Percentiles rank a stretch among this genome's conserved stretches.
Evolutionary conservation across 2,797 vertebrate genomes (phyloP).

Genomic region (Xyrichtys novacula): DNA sequence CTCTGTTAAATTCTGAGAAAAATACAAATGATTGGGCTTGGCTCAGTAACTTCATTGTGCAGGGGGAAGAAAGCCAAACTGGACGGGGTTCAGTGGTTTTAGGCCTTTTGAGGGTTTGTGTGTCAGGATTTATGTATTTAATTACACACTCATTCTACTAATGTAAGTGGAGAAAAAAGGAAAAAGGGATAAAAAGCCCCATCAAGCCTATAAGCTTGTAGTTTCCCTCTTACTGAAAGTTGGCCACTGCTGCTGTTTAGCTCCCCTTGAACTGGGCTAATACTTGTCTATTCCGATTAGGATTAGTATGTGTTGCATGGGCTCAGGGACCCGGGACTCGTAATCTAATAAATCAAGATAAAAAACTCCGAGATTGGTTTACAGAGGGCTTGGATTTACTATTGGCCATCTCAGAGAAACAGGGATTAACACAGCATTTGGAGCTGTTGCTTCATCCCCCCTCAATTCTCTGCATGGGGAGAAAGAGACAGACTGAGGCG

Average conservation of each 20-base stretch:
- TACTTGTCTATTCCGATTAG: slow-evolving; percentile 92
- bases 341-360: slow-evolving; percentile 93
- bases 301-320: slow-evolving; percentile 87
- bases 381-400: slow-evolving; percentile 89
- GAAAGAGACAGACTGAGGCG: slow-evolving; percentile 33
- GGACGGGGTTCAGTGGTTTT: slow-evolving; percentile 81
- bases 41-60: slow-evolving; percentile 84
- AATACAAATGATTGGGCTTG: slow-evolving; percentile 85
- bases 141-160: slow-evolving; percentile 84
- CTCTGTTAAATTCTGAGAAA: slow-evolving; percentile 82
- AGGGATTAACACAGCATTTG: slow-evolving; percentile 89
- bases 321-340: slow-evolving; percentile 85
- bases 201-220: slow-evolving; percentile 76
- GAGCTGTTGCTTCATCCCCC: slow-evolving; percentile 81
- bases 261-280: slow-evolving; percentile 88
- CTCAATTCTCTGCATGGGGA: slow-evolving; percentile 59
- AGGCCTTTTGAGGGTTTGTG: slow-evolving; percentile 82
- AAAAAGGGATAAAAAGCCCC: slow-evolving; percentile 77
- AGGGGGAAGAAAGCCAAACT: slow-evolving; percentile 76
- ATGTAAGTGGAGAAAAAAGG: slow-evolving; percentile 81
- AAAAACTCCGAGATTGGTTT: slow-evolving; percentile 91
- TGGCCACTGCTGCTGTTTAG: slow-evolving; percentile 83
- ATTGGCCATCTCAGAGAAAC: slow-evolving; percentile 86
- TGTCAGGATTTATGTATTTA: slow-evolving; percentile 85
- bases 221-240: slow-evolving; percentile 81